Conservation (phyloP, 2,888 invertebrate genomes). For the Sarcophaga subvicina region DNA sequence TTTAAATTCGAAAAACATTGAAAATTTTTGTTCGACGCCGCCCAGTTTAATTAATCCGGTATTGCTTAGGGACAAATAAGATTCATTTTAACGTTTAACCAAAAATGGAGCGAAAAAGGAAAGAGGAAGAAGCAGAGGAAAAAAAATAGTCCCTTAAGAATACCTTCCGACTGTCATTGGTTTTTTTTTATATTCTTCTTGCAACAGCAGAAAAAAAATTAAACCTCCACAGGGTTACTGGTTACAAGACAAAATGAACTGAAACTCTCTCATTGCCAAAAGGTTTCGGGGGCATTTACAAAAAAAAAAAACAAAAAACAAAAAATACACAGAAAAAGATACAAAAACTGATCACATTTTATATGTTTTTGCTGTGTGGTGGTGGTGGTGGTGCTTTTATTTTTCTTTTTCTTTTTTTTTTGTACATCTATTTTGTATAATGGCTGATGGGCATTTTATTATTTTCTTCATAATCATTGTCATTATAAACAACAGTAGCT, state of each 20-base stretch:
- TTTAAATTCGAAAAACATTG: not conserved
- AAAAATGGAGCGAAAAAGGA: not conserved
- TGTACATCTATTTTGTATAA: conserved; percentile 62
- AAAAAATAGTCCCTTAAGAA: not conserved
- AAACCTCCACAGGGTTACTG: not conserved
- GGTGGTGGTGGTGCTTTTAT: conserved; percentile 19
- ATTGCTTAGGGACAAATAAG: not conserved
- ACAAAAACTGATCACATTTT: not conserved
- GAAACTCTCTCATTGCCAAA: conserved; percentile 13
- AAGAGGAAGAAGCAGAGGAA: not conserved
- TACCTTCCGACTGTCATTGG: not conserved
- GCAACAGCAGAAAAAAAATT: not conserved
- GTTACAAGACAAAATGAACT: not conserved
- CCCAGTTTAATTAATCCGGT: not conserved
- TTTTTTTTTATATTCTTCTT: not conserved
- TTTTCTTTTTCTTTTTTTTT: conserved; percentile 32
- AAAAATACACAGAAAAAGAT: not conserved
- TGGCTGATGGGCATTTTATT: conserved; percentile 70
- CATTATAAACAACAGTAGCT: conserved; percentile 70
- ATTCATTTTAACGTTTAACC: not conserved
- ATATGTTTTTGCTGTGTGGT: not conserved
- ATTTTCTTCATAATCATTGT: conserved; percentile 71
- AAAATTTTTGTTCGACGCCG: not conserved
- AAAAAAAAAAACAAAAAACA: too few species aligned
- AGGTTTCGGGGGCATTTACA: not conserved